These are phyloP conservation scores for Drosophila gunungcola DNA, from an alignment of 1,140 invertebrate species.

Conservation along the genomic window DNA sequence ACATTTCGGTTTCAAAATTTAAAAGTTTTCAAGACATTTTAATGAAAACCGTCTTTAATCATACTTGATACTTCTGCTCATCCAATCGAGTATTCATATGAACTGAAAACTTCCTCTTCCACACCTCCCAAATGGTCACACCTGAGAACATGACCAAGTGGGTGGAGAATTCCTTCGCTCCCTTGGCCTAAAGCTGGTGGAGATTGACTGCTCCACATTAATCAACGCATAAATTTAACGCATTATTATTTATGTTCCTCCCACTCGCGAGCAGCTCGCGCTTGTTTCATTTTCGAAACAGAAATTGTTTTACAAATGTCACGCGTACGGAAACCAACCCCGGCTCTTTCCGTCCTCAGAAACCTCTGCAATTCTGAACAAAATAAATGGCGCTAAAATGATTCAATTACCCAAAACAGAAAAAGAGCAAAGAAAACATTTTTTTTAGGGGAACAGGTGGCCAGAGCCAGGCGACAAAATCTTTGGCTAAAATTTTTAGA, in stretches of 20 bases:
- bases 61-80: neutral
- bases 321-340: conserved; percentile 33
- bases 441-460: conserved; percentile 65
- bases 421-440: conserved; percentile 20
- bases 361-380: conserved; percentile 45
- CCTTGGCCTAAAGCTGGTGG: conserved; percentile 22
- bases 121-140: conserved; percentile 42
- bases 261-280: conserved; percentile 15
- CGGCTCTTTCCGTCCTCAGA: neutral
- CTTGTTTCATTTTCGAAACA: conserved; percentile 76
- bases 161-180: conserved; percentile 24
- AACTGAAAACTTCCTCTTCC: conserved; percentile 36
- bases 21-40: conserved; percentile 6
- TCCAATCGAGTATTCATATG: conserved; percentile 62
- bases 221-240: conserved; percentile 82
- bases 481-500: conserved; percentile 66
- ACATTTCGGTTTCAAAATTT: neutral
- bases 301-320: conserved; percentile 82
- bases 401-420: conserved; percentile 73
- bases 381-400: conserved; percentile 83
- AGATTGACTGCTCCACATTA: conserved; percentile 79
- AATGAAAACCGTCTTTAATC: neutral
- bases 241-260: conserved; percentile 78
- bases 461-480: conserved; percentile 67
- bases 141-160: conserved; percentile 54